A percentile compares a stretch with the other conserved stretches of the same genome.
Evolutionary conservation across 2,797 vertebrate genomes (phyloP).

Genomic region (Catharus ustulatus): DNA sequence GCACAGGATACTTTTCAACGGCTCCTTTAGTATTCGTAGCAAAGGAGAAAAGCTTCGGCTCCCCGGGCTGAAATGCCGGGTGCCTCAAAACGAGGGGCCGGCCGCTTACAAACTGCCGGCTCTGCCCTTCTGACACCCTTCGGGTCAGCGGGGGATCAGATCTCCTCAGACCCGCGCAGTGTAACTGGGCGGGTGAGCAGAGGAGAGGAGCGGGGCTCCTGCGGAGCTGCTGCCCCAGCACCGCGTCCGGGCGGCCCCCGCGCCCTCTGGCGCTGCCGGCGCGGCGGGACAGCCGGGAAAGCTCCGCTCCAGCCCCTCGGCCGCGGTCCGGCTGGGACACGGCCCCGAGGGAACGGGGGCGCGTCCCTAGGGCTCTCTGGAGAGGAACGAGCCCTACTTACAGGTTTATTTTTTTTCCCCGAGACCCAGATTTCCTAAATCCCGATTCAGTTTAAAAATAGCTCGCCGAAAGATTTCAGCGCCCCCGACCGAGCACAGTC

Average conservation of each 20-base stretch:
- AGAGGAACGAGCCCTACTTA: not conserved
- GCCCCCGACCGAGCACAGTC: rapidly evolving
- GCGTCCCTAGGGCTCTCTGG: not conserved
- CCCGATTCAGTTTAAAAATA: not conserved
- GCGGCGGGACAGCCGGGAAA: not conserved
- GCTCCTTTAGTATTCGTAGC: not conserved
- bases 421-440: not conserved
- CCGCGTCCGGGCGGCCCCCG: not conserved
- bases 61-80: not conserved
- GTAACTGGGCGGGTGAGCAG: rapidly evolving
- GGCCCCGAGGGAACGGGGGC: not conserved
- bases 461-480: not conserved
- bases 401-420: not conserved
- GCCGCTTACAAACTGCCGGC: too few relatives aligned
- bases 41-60: not conserved
- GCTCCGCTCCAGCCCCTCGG: not conserved
- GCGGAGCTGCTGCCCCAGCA: too few relatives aligned
- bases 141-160: rapidly evolving
- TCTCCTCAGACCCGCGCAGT: rapidly evolving
- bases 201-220: rapidly evolving
- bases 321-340: not conserved
- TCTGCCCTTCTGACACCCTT: not conserved
- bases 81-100: too few relatives aligned
- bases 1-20: not conserved
- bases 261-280: not conserved